Conservation (phyloP, 2,888 invertebrate genomes). For the Danaus chrysippus region DNA sequence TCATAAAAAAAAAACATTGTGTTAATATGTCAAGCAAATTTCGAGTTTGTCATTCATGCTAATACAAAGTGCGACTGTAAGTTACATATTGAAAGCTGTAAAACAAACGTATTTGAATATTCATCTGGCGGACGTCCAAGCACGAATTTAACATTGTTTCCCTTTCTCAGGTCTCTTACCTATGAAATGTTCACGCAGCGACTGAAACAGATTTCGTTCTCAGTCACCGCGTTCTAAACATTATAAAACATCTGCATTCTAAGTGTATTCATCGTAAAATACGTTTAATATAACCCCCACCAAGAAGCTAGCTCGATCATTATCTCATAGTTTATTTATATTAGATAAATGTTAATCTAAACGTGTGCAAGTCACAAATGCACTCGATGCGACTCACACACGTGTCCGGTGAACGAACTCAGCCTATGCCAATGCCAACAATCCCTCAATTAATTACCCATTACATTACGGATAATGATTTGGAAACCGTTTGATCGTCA, state of each 20-base stretch:
- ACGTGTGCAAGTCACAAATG: slow-evolving; percentile 22
- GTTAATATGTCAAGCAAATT: no score
- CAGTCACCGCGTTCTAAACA: neutral
- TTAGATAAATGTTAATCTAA: slow-evolving; percentile 22
- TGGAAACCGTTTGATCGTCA: slow-evolving; percentile 25
- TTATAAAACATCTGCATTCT: neutral
- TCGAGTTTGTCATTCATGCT: no score
- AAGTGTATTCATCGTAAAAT: neutral
- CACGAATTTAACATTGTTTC: slow-evolving; percentile 48
- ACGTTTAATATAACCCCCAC: slow-evolving; percentile 10
- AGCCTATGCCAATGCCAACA: slow-evolving; percentile 70
- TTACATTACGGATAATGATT: slow-evolving; percentile 33
- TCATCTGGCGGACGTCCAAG: slow-evolving; percentile 57
- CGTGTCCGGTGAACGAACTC: slow-evolving; percentile 56
- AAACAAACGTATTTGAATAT: slow-evolving; percentile 55
- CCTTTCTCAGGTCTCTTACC: slow-evolving; percentile 13
- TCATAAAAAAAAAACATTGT: no score
- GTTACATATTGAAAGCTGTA: slow-evolving; percentile 8
- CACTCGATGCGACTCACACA: slow-evolving; percentile 32
- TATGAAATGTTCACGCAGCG: slow-evolving; percentile 10
- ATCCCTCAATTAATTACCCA: slow-evolving; percentile 40
- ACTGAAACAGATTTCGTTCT: slow-evolving; percentile 6
- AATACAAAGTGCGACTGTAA: no score
- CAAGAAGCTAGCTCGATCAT: slow-evolving; percentile 13
- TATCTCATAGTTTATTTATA: slow-evolving; percentile 22